These are phyloP conservation scores for Orgyia antiqua DNA, from an alignment of 2,888 invertebrate genomes.

Conservation along the genomic window DNA sequence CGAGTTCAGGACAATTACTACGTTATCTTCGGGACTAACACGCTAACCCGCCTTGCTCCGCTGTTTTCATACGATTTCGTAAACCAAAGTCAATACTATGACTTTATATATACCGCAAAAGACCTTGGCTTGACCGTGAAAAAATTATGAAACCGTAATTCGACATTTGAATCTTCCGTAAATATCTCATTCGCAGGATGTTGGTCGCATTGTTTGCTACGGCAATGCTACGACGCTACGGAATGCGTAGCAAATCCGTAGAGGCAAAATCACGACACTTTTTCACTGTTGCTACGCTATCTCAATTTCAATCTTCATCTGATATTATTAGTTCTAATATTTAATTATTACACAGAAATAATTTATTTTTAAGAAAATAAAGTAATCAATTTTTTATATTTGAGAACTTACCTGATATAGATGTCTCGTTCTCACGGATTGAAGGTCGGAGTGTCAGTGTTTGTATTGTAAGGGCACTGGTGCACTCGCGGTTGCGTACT, in stretches of 20 bases:
- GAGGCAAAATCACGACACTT: slow-evolving; percentile 15
- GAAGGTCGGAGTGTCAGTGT: slow-evolving; percentile 68
- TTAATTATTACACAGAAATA: neutral
- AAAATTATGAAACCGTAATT: too few relatives aligned
- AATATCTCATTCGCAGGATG: slow-evolving; percentile 2
- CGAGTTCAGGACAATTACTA: slow-evolving; percentile 51
- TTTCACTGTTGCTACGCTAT: slow-evolving; percentile 18
- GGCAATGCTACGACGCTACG: slow-evolving; percentile 30
- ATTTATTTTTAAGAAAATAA: too few relatives aligned
- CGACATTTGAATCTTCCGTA: slow-evolving; percentile 14
- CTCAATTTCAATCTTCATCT: slow-evolving; percentile 16
- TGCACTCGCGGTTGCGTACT: slow-evolving; percentile 58
- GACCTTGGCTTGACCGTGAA: slow-evolving; percentile 70
- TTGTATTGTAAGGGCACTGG: slow-evolving; percentile 40
- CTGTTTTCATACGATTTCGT: too few relatives aligned
- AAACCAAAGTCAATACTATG: too few relatives aligned
- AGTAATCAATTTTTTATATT: slow-evolving; percentile 6
- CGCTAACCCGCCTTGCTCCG: slow-evolving; percentile 22
- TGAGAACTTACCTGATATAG: slow-evolving; percentile 64
- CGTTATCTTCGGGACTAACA: too few relatives aligned
- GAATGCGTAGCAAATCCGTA: slow-evolving; percentile 27
- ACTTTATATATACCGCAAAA: slow-evolving; percentile 29
- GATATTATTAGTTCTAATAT: slow-evolving; percentile 15
- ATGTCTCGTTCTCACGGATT: slow-evolving; percentile 70
- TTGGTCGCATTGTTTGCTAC: too few relatives aligned